Percentiles rank a stretch among this genome's conserved stretches.
phyloP scores from a whole-genome alignment of 2,888 invertebrate genomes.

The Baccha elongata region DNA sequence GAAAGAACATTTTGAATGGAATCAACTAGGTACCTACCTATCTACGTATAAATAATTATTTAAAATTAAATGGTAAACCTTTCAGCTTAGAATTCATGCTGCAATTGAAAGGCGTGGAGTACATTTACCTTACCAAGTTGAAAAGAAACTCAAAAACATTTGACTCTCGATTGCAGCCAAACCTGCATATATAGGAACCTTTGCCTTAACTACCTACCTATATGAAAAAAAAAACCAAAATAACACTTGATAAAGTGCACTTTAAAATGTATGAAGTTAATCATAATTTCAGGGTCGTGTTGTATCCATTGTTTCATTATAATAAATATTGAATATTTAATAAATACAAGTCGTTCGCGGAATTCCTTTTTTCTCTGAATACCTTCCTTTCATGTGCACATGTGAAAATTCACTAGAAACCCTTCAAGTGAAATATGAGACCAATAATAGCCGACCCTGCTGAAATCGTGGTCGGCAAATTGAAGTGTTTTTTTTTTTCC shows the following conservation, averaged over 20 bases:
- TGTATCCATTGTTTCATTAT: constrained; percentile 25
- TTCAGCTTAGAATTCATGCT: too few species aligned
- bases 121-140: too few species aligned
- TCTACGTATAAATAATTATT: too few species aligned
- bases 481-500: constrained; percentile 43
- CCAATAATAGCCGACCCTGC: constrained; percentile 78
- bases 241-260: constrained; percentile 4
- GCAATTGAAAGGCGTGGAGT: too few species aligned
- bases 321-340: constrained; percentile 42
- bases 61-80: too few species aligned
- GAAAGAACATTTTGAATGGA: too few species aligned
- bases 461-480: constrained; percentile 34
- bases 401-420: constrained; percentile 79
- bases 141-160: too few species aligned
- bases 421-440: constrained; percentile 81
- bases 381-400: constrained; percentile 33
- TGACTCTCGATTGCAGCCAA: too few species aligned
- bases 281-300: neutral
- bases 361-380: constrained; percentile 26
- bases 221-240: too few species aligned
- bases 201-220: too few species aligned
- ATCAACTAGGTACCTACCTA: too few species aligned
- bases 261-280: neutral
- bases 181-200: too few species aligned
- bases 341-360: constrained; percentile 30